Evolutionary conservation across 2,888 invertebrate species (phyloP), one percentile per base, ranked within the genome.

Genomic region (Harpalus rufipes): DNA sequence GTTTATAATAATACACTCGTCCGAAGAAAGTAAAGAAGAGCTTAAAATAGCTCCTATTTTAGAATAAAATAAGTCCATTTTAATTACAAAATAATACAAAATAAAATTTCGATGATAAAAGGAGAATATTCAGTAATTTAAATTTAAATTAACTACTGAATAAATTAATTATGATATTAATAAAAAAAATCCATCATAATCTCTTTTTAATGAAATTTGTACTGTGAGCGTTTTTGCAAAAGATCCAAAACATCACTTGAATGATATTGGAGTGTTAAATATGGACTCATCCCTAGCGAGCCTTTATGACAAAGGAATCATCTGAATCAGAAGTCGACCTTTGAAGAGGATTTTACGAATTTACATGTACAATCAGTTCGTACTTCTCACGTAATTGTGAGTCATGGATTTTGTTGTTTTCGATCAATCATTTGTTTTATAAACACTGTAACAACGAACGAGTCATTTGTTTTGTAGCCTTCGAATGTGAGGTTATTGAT

Each of bases 371-470:
- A 63, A 63, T 63, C 5, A 25, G 25, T 25, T 63, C 21, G 63
- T 25, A 63, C 63, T 63, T 10, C 18, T 63, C 63, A 7, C 8
- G 63, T 25, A 63, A 63, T 63, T 63, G 63, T 63, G 63, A 61
- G 61, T 63, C 21, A 63, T 12, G 25, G 0, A 63, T 63, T 25
- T 63, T 63, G 63, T 25, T 14, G 63, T 63, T 63, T 63, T 63
- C 63, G 12, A 63, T 63, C 63, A 63, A 63, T 63, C 63, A 63
- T 63, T 63, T 63, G 25, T 63, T 63, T 63, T 25, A 25, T 63
- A 21, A 21, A 63, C 12, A 63, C 8, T 63, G 25, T 18, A 25
- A n/a, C n/a, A n/a, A n/a, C n/a, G n/a, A n/a, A n/a, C n/a, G 12
- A 5, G 63, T 25, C 18, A 25, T 63, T 63, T 63, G 12, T 63